phyloP scores from a whole-genome alignment of 2,888 invertebrate species.

The Acanthacorydalis orientalis region DNA sequence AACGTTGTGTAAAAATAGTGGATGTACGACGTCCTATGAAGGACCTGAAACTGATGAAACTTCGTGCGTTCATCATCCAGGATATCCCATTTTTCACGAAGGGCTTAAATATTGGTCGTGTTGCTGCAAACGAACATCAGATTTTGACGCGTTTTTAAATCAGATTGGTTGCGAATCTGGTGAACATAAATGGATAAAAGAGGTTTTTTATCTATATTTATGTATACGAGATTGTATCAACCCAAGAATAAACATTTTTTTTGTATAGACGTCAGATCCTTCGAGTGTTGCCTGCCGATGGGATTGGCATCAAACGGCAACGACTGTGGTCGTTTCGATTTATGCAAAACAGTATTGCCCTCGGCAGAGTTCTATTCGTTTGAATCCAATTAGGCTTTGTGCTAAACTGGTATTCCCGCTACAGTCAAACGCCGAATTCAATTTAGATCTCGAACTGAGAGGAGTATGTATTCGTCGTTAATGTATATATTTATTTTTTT shows the following conservation, averaged over 20 bases:
- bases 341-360: slow-evolving; percentile 86
- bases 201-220: slow-evolving; percentile 27
- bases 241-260: background rate
- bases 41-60: slow-evolving; percentile 42
- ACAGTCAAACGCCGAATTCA: slow-evolving; percentile 50
- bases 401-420: slow-evolving; percentile 63
- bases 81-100: slow-evolving; percentile 87
- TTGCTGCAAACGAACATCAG: slow-evolving; percentile 81
- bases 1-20: slow-evolving; percentile 71
- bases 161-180: slow-evolving; percentile 83
- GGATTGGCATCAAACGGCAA: slow-evolving; percentile 92
- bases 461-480: slow-evolving; percentile 72
- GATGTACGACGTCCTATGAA: slow-evolving; percentile 55
- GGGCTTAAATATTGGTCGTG: slow-evolving; percentile 97
- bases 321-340: slow-evolving; percentile 68
- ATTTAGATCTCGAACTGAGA: slow-evolving; percentile 60
- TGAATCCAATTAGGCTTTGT: slow-evolving; percentile 69
- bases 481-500: slow-evolving; percentile 6
- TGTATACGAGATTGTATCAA: background rate
- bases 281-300: slow-evolving; percentile 56
- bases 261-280: slow-evolving; percentile 33
- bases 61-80: slow-evolving; percentile 69
- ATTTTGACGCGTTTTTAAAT: slow-evolving; percentile 81
- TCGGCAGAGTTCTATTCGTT: slow-evolving; percentile 50
- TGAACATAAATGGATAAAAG: slow-evolving; percentile 70